Conservation (phyloP, 2,888 invertebrate genomes). For the Melieria crassipennis region DNA sequence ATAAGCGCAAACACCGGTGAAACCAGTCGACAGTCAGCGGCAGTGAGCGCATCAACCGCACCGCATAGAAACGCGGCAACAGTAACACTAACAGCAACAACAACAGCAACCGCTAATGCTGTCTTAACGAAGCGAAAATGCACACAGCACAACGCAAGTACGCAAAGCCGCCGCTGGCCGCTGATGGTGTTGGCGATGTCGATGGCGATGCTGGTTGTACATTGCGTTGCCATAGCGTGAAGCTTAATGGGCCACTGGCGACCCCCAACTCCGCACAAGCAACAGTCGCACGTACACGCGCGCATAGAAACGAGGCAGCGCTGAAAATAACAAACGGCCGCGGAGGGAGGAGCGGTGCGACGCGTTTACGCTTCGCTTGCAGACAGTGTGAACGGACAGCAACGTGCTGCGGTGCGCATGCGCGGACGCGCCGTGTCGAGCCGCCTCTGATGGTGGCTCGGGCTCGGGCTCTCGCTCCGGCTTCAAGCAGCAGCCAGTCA, state of each 20-base stretch:
- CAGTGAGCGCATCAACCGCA: no score
- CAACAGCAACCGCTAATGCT: neutral
- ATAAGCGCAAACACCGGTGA: neutral
- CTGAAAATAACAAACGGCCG: no score
- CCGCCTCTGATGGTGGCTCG: no score
- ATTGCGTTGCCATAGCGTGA: no score
- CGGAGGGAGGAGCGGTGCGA: conserved; percentile 3
- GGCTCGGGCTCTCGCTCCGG: no score
- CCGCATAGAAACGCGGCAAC: neutral
- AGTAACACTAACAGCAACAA: neutral
- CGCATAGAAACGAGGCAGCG: no score
- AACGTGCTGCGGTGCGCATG: no score
- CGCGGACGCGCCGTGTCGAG: no score
- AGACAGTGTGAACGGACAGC: neutral
- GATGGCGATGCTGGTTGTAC: neutral
- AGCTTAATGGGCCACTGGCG: no score
- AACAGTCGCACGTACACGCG: no score
- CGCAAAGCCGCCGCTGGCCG: neutral
- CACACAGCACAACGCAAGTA: neutral
- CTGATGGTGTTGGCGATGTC: neutral
- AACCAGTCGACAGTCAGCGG: neutral
- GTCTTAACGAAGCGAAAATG: neutral
- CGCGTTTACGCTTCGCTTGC: conserved; percentile 29
- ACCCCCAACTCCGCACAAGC: no score
- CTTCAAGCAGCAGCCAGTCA: neutral